Evolutionary conservation across 2,888 invertebrate genomes (phyloP).

Genomic region (Archips crataeganus): DNA sequence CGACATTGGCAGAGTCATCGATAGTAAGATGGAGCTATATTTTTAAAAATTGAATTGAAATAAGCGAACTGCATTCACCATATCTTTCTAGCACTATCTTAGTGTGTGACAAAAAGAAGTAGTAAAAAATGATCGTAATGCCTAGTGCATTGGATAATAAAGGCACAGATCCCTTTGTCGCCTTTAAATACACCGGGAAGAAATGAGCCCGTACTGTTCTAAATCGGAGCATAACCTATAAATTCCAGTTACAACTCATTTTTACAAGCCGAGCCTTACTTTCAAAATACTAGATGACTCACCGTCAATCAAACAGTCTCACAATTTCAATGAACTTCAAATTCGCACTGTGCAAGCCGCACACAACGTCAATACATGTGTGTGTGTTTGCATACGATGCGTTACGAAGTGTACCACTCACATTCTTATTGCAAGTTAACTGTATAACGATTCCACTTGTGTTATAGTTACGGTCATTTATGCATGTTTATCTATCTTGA

Average conservation of each 20-base stretch:
- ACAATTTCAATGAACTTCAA: not conserved
- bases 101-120: too few species aligned
- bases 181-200: too few species aligned
- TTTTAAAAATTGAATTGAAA: too few species aligned
- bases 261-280: not conserved
- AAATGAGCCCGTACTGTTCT: too few species aligned
- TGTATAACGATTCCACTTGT: conserved; percentile 17
- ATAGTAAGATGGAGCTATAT: too few species aligned
- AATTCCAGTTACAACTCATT: not conserved
- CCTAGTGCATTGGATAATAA: too few species aligned
- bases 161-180: too few species aligned
- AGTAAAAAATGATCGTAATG: too few species aligned
- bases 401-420: conserved; percentile 19
- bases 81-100: too few species aligned
- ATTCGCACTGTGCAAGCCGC: conserved; percentile 27
- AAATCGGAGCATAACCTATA: too few species aligned
- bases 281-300: not conserved
- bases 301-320: not conserved
- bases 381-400: conserved; percentile 31
- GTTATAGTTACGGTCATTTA: conserved; percentile 1
- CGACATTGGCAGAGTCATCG: too few species aligned
- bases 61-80: too few species aligned
- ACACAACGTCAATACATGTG: conserved; percentile 10
- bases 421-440: conserved; percentile 27
- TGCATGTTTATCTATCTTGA: not conserved